Evolutionary conservation across 1,140 invertebrate species (phyloP).

Genomic region (Limonius californicus): DNA sequence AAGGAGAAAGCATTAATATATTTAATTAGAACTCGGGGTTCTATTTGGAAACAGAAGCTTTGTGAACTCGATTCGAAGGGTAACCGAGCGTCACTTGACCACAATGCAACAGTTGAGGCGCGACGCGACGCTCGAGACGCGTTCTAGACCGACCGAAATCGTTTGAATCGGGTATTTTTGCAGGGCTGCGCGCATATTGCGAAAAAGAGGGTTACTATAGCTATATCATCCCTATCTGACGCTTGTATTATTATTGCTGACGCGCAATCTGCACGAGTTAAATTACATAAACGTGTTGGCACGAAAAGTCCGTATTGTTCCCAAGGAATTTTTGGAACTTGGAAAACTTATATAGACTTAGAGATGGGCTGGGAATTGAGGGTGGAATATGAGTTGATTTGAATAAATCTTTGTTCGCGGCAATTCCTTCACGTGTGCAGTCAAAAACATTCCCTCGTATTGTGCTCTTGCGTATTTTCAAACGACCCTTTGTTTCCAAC

Average conservation of each 20-base stretch:
- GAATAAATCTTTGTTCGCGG: conserved; percentile 20
- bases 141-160: conserved; percentile 2
- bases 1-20: background rate
- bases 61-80: background rate
- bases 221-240: conserved; percentile 33
- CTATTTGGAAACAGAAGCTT: background rate
- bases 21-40: background rate
- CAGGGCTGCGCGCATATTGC: conserved; percentile 28
- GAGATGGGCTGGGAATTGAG: conserved; percentile 19
- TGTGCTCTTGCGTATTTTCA: too few relatives aligned
- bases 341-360: conserved; percentile 19
- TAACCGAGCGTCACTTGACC: conserved; percentile 20
- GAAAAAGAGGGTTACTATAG: conserved; percentile 27
- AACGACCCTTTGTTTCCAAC: too few relatives aligned
- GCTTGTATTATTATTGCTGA: conserved; percentile 33
- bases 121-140: conserved; percentile 1
- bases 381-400: conserved; percentile 13
- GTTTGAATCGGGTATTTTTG: conserved; percentile 22
- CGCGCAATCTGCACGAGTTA: conserved; percentile 32
- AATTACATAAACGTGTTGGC: conserved; percentile 31
- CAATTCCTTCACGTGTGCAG: background rate
- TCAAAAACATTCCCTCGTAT: background rate
- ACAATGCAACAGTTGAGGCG: conserved; percentile 26
- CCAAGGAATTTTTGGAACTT: conserved; percentile 23
- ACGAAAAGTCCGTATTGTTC: conserved; percentile 20